Conservation (phyloP, 2,797 vertebrate genomes). For the Rhyacichthys aspro region DNA sequence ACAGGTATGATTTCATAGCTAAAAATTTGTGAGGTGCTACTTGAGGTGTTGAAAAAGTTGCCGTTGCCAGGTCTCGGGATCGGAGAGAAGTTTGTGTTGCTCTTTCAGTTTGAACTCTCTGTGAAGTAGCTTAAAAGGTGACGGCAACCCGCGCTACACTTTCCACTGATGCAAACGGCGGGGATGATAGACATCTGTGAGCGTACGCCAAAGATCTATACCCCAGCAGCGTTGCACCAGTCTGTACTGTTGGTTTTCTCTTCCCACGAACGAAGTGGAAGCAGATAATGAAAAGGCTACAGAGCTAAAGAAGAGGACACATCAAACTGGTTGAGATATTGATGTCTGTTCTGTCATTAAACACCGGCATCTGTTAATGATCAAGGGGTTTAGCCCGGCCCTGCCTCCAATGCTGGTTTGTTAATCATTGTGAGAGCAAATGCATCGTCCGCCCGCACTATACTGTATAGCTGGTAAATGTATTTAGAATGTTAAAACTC, state of each 20-base stretch:
- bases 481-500: too few species aligned
- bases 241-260: conserved; percentile 11
- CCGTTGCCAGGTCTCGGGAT: conserved; percentile 18
- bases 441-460: not conserved
- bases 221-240: conserved; percentile 2
- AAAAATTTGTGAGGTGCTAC: conserved; percentile 6
- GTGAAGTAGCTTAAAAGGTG: conserved; percentile 35
- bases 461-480: not conserved
- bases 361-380: conserved; percentile 29
- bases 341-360: conserved; percentile 14
- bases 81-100: conserved; percentile 9
- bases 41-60: conserved; percentile 28
- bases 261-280: conserved; percentile 26
- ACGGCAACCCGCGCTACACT: conserved; percentile 13
- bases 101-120: conserved; percentile 19
- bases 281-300: conserved; percentile 1
- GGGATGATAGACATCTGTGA: conserved; percentile 24
- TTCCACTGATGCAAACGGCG: conserved; percentile 25
- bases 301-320: not conserved
- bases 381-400: not conserved
- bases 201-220: conserved; percentile 14
- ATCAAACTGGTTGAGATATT: conserved; percentile 8
- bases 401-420: conserved; percentile 11
- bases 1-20: conserved; percentile 34
- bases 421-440: conserved; percentile 2